Percentiles rank a stretch among this genome's conserved stretches.
Evolutionary conservation across 2,113 vertebrate species (phyloP).

Genomic region (Bubo scandiacus): DNA sequence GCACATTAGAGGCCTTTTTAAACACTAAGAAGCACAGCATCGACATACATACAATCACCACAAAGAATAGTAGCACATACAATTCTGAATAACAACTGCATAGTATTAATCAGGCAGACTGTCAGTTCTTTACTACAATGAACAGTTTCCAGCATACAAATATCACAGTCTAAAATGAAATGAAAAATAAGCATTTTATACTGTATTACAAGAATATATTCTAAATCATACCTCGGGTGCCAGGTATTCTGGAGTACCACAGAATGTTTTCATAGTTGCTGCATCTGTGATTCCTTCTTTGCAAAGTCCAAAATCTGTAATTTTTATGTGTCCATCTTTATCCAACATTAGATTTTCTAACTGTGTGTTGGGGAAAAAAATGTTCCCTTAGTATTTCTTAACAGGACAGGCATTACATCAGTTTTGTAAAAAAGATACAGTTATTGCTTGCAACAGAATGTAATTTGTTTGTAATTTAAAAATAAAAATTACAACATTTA

Average conservation of each 20-base stretch:
- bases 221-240: conserved; percentile 89
- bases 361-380: conserved; percentile 72
- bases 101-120: background rate
- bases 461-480: background rate
- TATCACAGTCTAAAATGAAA: background rate
- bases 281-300: conserved; percentile 99
- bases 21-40: background rate
- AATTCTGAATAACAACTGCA: background rate
- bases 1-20: background rate
- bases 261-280: conserved; percentile 99
- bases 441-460: background rate
- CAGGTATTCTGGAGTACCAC: conserved; percentile 95
- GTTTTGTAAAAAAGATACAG: background rate
- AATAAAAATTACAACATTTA: background rate
- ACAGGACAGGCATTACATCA: background rate
- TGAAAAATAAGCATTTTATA: background rate
- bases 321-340: conserved; percentile 98
- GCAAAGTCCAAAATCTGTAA: conserved; percentile 97
- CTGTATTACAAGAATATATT: background rate
- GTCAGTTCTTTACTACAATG: background rate
- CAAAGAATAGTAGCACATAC: background rate
- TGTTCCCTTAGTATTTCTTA: conserved; percentile 15
- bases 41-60: background rate
- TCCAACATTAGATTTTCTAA: conserved; percentile 98
- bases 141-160: background rate